These are phyloP conservation scores for Lethenteron reissneri DNA, from an alignment of 2,113 vertebrate species.

Conservation along the genomic window DNA sequence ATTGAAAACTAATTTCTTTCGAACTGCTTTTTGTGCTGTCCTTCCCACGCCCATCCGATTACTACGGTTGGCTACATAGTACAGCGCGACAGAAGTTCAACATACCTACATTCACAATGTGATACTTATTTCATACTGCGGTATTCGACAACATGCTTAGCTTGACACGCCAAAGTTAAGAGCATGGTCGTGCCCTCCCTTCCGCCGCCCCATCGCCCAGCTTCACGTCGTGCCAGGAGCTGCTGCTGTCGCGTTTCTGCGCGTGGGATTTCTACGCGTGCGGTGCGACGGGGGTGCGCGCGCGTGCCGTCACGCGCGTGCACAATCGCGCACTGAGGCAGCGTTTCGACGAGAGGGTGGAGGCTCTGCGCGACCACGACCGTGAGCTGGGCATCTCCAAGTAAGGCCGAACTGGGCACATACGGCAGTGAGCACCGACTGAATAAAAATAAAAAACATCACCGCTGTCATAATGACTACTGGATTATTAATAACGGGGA, in stretches of 20 bases:
- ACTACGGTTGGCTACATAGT: no score
- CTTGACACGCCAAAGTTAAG: no score
- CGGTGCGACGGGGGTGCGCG: conserved; percentile 29
- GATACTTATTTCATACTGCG: no score
- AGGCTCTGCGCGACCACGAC: conserved; percentile 22
- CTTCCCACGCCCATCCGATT: no score
- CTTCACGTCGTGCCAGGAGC: conserved; percentile 40
- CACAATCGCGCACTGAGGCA: conserved; percentile 37
- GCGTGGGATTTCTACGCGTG: conserved; percentile 27
- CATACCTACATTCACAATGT: no score
- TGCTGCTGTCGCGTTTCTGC: conserved; percentile 40
- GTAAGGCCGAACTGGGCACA: conserved; percentile 12
- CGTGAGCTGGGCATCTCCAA: conserved; percentile 15
- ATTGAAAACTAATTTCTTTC: no score
- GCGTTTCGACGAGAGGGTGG: conserved; percentile 45
- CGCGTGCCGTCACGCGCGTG: conserved; percentile 33
- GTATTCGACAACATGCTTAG: no score
- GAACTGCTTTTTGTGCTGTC: no score
- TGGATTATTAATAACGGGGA: neutral
- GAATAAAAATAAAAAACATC: neutral
- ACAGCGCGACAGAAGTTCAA: no score
- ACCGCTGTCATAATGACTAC: neutral
- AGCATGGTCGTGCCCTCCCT: no score
- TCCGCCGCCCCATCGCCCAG: conserved; percentile 15
- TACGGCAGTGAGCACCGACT: neutral